Percentiles rank a stretch among this genome's conserved stretches.
phyloP scores from a whole-genome alignment of 2,888 invertebrate genomes.

The Diarsia mendica region DNA sequence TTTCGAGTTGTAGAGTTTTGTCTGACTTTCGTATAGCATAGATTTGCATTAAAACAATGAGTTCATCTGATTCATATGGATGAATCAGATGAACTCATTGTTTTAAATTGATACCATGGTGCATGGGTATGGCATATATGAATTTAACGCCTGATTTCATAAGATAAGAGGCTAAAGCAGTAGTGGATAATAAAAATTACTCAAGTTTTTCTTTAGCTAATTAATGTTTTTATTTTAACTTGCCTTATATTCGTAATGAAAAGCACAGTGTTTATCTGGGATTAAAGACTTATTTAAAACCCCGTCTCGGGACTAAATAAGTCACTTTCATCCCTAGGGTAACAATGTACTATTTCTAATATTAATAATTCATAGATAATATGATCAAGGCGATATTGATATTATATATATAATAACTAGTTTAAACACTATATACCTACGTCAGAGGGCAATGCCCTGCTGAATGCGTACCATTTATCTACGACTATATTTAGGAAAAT shows the following conservation, averaged over 20 bases:
- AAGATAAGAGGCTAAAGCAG: neutral
- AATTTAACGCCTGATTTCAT: neutral
- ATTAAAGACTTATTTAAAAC: too few relatives aligned
- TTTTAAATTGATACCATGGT: too few relatives aligned
- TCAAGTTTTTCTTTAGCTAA: too few relatives aligned
- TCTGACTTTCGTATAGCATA: neutral
- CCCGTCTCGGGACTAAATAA: too few relatives aligned
- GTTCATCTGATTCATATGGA: neutral
- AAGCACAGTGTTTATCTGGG: too few relatives aligned
- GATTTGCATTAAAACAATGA: neutral
- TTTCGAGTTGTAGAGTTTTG: neutral
- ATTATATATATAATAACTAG: neutral
- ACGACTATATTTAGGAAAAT: neutral
- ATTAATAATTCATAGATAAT: conserved; percentile 65
- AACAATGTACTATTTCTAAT: conserved; percentile 26
- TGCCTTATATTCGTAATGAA: too few relatives aligned
- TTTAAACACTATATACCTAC: conserved; percentile 24
- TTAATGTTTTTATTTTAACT: too few relatives aligned
- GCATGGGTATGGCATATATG: too few relatives aligned
- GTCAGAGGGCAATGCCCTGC: conserved; percentile 1
- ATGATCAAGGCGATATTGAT: conserved; percentile 22
- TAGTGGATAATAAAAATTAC: too few relatives aligned
- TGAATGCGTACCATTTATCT: neutral
- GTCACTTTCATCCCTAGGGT: too few relatives aligned
- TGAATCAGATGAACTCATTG: too few relatives aligned